These are phyloP conservation scores for Tetraodon nigroviridis DNA, from an alignment of 2,113 vertebrate species.

Conservation along the genomic window DNA sequence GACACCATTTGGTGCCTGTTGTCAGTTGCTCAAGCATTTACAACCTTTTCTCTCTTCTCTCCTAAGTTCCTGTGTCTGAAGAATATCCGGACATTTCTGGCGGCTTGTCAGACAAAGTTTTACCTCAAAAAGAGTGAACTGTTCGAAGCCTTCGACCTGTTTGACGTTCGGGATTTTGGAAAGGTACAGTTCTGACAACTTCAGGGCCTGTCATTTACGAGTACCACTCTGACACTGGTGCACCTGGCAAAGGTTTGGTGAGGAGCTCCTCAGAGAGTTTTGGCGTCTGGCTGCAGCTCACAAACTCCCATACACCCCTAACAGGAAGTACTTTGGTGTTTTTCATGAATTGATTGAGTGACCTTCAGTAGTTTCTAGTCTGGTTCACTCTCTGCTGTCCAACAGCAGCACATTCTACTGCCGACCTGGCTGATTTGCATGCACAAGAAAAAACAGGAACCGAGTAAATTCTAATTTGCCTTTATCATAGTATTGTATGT, in stretches of 20 bases:
- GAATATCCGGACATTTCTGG: constrained; percentile 91
- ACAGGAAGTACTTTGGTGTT: constrained; percentile 49
- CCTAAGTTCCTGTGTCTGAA: constrained; percentile 90
- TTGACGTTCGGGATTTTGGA: constrained; percentile 90
- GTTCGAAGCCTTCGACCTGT: constrained; percentile 93
- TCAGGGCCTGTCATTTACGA: not conserved
- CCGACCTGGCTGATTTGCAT: not conserved
- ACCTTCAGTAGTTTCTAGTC: constrained; percentile 8
- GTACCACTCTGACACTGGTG: not conserved
- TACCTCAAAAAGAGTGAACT: constrained; percentile 84
- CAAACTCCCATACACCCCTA: constrained; percentile 37
- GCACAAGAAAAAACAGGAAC: constrained; percentile 15
- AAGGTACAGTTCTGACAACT: constrained; percentile 73
- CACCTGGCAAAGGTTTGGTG: not conserved
- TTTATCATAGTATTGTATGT: not conserved
- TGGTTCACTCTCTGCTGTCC: constrained; percentile 37
- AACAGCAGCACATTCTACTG: not conserved
- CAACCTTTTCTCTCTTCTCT: not conserved
- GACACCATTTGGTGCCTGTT: too few relatives aligned
- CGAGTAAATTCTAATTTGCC: not conserved
- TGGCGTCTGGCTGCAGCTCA: constrained; percentile 34
- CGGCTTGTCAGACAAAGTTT: constrained; percentile 80
- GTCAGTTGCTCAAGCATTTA: not conserved
- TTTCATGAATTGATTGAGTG: constrained; percentile 23
- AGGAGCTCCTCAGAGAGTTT: not conserved